Conservation (phyloP, 1,140 invertebrate species). For the Helicoverpa zea region DNA sequence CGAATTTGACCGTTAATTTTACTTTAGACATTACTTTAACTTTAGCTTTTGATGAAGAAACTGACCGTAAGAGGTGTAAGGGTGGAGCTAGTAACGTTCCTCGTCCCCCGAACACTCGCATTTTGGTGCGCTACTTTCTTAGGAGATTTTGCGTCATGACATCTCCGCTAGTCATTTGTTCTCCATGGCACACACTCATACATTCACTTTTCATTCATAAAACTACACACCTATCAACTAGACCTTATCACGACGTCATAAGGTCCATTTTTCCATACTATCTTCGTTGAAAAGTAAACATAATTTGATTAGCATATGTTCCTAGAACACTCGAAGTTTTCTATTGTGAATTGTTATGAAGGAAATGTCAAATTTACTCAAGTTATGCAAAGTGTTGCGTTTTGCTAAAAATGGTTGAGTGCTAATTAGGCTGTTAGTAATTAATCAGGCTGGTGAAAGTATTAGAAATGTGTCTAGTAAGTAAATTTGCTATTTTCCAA, state of each 20-base stretch:
- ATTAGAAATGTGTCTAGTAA: no score
- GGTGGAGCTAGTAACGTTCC: no score
- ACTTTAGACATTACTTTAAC: no score
- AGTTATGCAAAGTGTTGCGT: conserved; percentile 30
- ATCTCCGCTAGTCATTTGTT: no score
- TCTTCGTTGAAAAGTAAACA: neutral
- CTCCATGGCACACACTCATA: neutral
- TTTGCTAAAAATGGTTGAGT: neutral
- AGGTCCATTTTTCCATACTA: neutral
- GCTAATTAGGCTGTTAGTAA: neutral
- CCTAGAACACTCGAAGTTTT: conserved; percentile 3
- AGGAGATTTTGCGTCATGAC: no score
- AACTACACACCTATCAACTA: neutral
- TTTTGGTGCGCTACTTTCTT: no score
- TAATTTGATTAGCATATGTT: conserved; percentile 37
- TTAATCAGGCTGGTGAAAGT: neutral
- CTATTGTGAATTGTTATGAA: conserved; percentile 22
- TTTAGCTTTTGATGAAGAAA: no score
- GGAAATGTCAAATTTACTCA: conserved; percentile 36
- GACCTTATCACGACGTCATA: neutral
- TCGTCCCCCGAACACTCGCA: no score
- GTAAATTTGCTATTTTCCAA: no score
- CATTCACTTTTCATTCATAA: conserved; percentile 25
- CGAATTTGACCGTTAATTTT: no score
- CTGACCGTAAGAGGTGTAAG: no score